Percentiles rank a stretch among this genome's conserved stretches.
These are phyloP conservation scores for Laothoe populi DNA, from an alignment of 2,888 invertebrate genomes.

Conservation along the genomic window DNA sequence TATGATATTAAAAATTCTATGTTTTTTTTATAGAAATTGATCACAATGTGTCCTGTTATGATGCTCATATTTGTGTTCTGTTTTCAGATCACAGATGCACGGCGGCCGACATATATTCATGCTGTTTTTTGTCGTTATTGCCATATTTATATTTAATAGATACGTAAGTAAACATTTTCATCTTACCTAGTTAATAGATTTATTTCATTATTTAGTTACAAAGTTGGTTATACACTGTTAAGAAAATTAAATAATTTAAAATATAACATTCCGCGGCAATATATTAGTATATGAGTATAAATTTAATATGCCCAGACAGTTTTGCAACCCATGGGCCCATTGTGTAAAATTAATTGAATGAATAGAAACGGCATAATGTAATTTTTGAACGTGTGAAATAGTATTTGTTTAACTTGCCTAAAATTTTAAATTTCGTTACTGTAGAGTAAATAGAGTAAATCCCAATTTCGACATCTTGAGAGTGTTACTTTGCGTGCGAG, in stretches of 20 bases:
- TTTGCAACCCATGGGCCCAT: conserved; percentile 24
- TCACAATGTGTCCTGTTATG: not conserved
- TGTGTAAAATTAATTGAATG: conserved; percentile 33
- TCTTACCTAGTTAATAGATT: not conserved
- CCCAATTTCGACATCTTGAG: conserved; percentile 25
- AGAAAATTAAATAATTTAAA: not conserved
- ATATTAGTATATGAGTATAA: not conserved
- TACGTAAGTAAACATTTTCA: conserved; percentile 65
- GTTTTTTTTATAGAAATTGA: no score
- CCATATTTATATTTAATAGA: conserved; percentile 74
- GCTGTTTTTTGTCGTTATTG: conserved; percentile 68
- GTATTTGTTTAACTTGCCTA: conserved; percentile 5
- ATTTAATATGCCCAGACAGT: not conserved
- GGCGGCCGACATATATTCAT: conserved; percentile 71
- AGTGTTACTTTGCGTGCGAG: conserved; percentile 32
- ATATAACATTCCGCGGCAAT: not conserved
- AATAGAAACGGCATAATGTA: conserved; percentile 5
- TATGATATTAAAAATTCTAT: no score
- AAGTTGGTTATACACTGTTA: not conserved
- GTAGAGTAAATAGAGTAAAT: conserved; percentile 27
- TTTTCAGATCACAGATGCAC: conserved; percentile 66
- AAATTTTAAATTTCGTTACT: conserved; percentile 22
- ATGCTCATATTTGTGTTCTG: not conserved
- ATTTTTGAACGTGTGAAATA: conserved; percentile 19
- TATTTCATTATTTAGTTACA: not conserved